Conservation (phyloP, 2,888 invertebrate genomes). For the Neocrepidodera transversa region DNA sequence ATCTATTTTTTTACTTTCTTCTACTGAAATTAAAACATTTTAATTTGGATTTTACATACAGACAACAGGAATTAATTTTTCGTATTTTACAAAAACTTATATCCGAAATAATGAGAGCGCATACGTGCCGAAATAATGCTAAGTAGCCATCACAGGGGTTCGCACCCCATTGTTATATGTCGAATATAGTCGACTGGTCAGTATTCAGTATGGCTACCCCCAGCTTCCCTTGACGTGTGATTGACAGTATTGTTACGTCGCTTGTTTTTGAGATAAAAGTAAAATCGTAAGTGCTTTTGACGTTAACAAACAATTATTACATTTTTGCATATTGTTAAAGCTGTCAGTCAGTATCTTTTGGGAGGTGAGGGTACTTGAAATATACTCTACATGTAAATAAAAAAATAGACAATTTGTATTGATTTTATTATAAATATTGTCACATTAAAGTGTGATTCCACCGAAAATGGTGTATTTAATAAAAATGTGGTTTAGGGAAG, state of each 20-base stretch:
- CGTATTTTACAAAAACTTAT: not conserved
- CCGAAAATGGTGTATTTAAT: too few relatives aligned
- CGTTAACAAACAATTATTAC: conserved; percentile 47
- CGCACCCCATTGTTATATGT: conserved; percentile 21
- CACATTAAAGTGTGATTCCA: too few relatives aligned
- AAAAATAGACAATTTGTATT: not conserved
- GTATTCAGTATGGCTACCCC: conserved; percentile 34
- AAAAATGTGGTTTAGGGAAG: too few relatives aligned
- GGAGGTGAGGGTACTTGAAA: conserved; percentile 22
- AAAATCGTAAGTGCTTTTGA: conserved; percentile 47
- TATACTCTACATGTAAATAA: conserved; percentile 3
- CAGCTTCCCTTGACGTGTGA: conserved; percentile 40
- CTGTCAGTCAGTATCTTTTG: conserved; percentile 39
- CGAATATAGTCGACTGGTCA: conserved; percentile 34
- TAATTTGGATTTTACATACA: too few relatives aligned
- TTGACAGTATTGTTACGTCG: conserved; percentile 43
- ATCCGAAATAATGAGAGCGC: not conserved
- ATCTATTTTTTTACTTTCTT: too few relatives aligned
- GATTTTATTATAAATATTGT: too few relatives aligned
- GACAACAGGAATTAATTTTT: not conserved
- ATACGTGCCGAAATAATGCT: conserved; percentile 28
- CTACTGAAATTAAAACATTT: too few relatives aligned
- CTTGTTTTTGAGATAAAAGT: conserved; percentile 38
- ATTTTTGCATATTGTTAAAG: conserved; percentile 46
- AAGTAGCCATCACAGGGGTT: conserved; percentile 34